Conservation (phyloP, 2,113 vertebrate genomes). For the Tragelaphus buxtoni region DNA sequence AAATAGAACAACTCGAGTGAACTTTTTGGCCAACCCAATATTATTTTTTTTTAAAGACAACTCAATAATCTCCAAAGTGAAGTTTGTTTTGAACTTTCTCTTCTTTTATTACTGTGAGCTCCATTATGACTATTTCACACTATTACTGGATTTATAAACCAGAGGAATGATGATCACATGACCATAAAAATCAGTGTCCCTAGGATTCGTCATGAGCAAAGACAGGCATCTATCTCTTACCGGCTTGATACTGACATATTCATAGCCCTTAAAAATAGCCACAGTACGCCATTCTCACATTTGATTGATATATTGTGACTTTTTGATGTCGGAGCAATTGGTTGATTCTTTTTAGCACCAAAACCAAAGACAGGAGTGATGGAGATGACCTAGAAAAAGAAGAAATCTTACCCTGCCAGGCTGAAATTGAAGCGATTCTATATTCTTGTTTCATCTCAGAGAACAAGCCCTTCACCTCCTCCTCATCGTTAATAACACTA, state of each 20-base stretch:
- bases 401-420: neutral
- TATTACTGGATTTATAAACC: slow-evolving; percentile 1
- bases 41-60: neutral
- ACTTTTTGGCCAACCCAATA: neutral
- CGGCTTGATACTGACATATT: neutral
- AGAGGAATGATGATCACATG: neutral
- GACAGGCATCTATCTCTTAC: neutral
- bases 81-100: neutral
- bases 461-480: neutral
- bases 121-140: neutral
- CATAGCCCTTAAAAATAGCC: slow-evolving; percentile 33
- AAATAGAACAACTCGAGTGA: neutral
- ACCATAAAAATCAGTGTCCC: neutral
- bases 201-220: neutral
- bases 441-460: neutral
- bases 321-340: slow-evolving; percentile 9
- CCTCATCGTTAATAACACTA: neutral
- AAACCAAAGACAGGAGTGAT: slow-evolving; percentile 12
- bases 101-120: neutral
- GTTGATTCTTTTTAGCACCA: slow-evolving; percentile 22
- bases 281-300: neutral
- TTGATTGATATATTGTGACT: slow-evolving; percentile 13
- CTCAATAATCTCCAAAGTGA: neutral
- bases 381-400: neutral
- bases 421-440: neutral